Percentiles rank a stretch among this genome's conserved stretches.
Conservation (phyloP, 1,140 invertebrate species). For the Dendrolimus kikuchii region DNA sequence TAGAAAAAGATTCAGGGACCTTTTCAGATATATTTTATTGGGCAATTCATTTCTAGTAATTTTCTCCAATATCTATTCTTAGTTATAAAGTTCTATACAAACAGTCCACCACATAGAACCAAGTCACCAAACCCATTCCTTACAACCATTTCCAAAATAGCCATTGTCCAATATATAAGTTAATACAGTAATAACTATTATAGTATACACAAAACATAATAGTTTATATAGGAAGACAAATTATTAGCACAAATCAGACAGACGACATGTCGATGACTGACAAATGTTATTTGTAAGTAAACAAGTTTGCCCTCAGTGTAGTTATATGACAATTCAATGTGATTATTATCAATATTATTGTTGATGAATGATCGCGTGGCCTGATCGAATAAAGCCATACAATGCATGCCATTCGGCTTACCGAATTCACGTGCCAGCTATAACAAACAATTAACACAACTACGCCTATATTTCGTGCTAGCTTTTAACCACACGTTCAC, state of each 20-base stretch:
- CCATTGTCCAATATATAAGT: too few relatives aligned
- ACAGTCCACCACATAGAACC: too few relatives aligned
- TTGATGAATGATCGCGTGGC: conserved; percentile 28
- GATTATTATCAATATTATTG: too few relatives aligned
- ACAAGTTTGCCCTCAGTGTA: not conserved
- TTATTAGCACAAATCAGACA: conserved; percentile 22
- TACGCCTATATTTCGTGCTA: conserved; percentile 33
- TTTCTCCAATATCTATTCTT: too few relatives aligned
- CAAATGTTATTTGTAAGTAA: conserved; percentile 24
- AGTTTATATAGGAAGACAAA: not conserved
- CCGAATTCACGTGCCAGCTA: conserved; percentile 31
- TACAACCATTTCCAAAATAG: too few relatives aligned
- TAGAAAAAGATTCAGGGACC: too few relatives aligned
- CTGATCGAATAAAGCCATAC: conserved; percentile 34
- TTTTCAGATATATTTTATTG: too few relatives aligned
- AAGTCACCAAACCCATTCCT: too few relatives aligned
- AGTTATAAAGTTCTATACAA: too few relatives aligned
- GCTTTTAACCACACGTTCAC: conserved; percentile 43
- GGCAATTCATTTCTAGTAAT: too few relatives aligned
- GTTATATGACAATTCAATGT: too few relatives aligned
- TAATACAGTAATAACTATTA: not conserved
- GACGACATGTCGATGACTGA: conserved; percentile 59
- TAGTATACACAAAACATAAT: conserved; percentile 4
- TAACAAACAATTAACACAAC: conserved; percentile 21
- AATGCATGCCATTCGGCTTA: conserved; percentile 62